Base-by-base conservation (phyloP, 2,113 vertebrate species). In the Trochalopteron elliotii region DNA sequence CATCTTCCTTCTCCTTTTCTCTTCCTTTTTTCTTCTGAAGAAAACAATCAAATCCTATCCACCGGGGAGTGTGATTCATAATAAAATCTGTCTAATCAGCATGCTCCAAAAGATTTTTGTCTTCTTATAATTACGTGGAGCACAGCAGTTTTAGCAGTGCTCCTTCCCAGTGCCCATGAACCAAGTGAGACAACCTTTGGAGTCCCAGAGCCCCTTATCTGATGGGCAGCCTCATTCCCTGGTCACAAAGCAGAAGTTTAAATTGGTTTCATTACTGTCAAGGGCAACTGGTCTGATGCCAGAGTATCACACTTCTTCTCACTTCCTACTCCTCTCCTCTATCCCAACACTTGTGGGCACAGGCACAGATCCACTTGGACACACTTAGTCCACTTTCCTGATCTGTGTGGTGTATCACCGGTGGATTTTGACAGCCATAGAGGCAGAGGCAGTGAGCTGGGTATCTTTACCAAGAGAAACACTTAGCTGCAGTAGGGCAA, bases 71-170 rank as follows among this genome's bases (percentile, higher is more conserved):
- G 80, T 53, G 72, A 93, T 83, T 91, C 81, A 87, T 84, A 78
- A 71, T 70, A 63, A 94, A 92, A 86, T 82, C 68, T 68, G 30
- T 68, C 63, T 84, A 81, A 89, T 93, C 92, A 94, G 35, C 31
- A 77, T 20, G 39, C 60, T n/a, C n/a, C 4, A 59, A 67, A 83
- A 94, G 71, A 90, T 70, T 88, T 93, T 83, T 84, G 18, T 79
- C 31, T 50, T 91, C 37, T 45, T 86, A 35, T 75, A 93, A 83
- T 76, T 81, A 47, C 2, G 1, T 18, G 39, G 33, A 87, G 40
- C 53, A 52, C 40, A 79, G 35, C 61, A 42, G 53, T 82, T 91
- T 53, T 61, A 91, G 68, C 35, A 28, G 28, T 1, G 0, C 40
- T 87, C 40, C 53, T 87, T 87, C 49, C 56, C 53, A n/a, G 65